Evolutionary conservation across 2,888 invertebrate species (phyloP).

Genomic region (Crepidodera aurea): DNA sequence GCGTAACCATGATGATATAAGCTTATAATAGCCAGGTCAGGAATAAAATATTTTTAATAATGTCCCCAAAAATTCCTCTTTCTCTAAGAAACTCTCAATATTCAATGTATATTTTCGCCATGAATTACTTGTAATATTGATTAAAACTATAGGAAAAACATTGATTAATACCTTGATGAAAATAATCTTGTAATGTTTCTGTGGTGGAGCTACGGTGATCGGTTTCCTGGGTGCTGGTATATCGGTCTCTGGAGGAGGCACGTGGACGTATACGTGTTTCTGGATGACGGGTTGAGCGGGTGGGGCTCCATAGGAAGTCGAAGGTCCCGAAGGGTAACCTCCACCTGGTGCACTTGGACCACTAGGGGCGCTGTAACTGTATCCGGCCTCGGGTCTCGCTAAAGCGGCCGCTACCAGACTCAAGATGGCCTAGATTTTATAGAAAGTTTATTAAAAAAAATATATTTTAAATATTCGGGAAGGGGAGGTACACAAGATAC

Average conservation of each 20-base stretch:
- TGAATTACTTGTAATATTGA: too few species aligned
- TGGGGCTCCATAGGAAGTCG: slow-evolving; percentile 75
- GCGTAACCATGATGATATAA: too few species aligned
- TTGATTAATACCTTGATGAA: slow-evolving; percentile 84
- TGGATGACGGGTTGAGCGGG: slow-evolving; percentile 80
- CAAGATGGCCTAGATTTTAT: slow-evolving; percentile 53
- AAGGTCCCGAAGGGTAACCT: slow-evolving; percentile 66
- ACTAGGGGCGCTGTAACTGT: slow-evolving; percentile 52
- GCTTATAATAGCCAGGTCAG: too few species aligned
- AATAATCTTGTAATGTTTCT: slow-evolving; percentile 85
- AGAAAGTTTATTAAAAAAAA: background rate
- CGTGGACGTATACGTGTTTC: slow-evolving; percentile 91
- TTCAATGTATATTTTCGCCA: too few species aligned
- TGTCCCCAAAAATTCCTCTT: too few species aligned
- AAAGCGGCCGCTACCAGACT: slow-evolving; percentile 58
- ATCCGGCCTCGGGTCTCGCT: slow-evolving; percentile 61
- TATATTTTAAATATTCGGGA: background rate
- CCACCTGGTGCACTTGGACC: slow-evolving; percentile 62
- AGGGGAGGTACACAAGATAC: too few species aligned
- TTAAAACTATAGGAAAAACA: too few species aligned
- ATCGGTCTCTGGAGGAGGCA: slow-evolving; percentile 87
- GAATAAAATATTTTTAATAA: too few species aligned
- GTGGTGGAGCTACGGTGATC: slow-evolving; percentile 68
- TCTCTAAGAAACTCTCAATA: too few species aligned
- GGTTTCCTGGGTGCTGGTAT: slow-evolving; percentile 72